A percentile compares a stretch with the other conserved stretches of the same genome.
Conservation (phyloP, 2,113 vertebrate genomes). For the Illadopsis cleaveri region DNA sequence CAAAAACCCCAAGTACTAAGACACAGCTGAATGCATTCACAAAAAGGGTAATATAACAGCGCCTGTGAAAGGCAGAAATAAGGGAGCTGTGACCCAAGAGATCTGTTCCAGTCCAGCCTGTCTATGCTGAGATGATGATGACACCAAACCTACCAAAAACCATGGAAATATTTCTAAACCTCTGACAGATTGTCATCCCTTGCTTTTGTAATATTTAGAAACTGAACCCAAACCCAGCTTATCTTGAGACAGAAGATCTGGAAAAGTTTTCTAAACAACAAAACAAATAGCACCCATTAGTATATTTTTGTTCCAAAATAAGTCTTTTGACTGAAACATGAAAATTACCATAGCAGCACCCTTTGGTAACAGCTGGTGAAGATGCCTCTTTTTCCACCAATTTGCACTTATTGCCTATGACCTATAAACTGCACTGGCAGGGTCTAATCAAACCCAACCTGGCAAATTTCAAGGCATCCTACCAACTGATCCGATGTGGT, state of each 20-base stretch:
- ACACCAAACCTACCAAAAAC: constrained; percentile 26
- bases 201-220: not conserved
- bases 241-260: not conserved
- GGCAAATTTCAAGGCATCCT: constrained; percentile 2
- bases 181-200: not conserved
- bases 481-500: not conserved
- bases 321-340: not conserved
- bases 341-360: not conserved
- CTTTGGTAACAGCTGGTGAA: not conserved
- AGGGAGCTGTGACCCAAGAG: constrained; percentile 17
- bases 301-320: not conserved
- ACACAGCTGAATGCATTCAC: not conserved
- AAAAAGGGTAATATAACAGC: not conserved
- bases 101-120: not conserved
- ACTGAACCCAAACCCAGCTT: not conserved
- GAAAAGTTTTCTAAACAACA: not conserved
- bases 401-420: not conserved
- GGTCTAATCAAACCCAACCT: not conserved
- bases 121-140: not conserved
- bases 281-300: not conserved
- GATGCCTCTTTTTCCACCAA: not conserved
- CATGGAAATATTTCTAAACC: not conserved
- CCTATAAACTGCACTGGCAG: not conserved
- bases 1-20: not conserved
- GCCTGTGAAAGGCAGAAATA: constrained; percentile 13